Evolutionary conservation across 2,113 vertebrate genomes (phyloP).

Genomic region (Bambusicola thoracicus): DNA sequence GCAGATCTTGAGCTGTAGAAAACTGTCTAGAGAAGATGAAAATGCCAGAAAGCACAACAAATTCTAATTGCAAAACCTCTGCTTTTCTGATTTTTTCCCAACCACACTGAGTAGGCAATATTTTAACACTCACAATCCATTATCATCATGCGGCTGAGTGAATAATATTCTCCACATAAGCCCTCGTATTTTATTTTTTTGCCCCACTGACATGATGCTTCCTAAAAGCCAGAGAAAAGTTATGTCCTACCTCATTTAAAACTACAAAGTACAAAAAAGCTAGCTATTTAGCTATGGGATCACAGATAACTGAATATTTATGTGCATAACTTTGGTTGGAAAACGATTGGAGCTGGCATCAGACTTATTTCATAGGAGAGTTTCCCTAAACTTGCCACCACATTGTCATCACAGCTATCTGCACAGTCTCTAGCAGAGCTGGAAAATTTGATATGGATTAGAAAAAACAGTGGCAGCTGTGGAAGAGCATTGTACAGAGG

Average conservation of each 20-base stretch:
- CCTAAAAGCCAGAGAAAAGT: background rate
- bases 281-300: background rate
- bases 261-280: background rate
- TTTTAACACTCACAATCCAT: background rate
- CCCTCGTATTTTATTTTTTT: background rate
- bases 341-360: background rate
- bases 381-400: background rate
- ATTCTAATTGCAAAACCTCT: background rate
- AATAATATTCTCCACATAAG: background rate
- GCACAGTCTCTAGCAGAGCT: background rate
- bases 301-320: background rate
- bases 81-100: background rate
- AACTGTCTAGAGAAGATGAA: background rate
- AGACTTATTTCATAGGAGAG: background rate
- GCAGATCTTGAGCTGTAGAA: background rate
- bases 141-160: background rate
- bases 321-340: background rate
- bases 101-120: background rate
- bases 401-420: background rate
- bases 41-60: background rate
- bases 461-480: background rate
- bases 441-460: background rate
- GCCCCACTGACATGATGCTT: background rate
- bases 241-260: background rate
- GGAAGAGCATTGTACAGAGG: background rate